Evolutionary conservation across 2,113 vertebrate species (phyloP).

Genomic region (Brachypodius melanocephalos): DNA sequence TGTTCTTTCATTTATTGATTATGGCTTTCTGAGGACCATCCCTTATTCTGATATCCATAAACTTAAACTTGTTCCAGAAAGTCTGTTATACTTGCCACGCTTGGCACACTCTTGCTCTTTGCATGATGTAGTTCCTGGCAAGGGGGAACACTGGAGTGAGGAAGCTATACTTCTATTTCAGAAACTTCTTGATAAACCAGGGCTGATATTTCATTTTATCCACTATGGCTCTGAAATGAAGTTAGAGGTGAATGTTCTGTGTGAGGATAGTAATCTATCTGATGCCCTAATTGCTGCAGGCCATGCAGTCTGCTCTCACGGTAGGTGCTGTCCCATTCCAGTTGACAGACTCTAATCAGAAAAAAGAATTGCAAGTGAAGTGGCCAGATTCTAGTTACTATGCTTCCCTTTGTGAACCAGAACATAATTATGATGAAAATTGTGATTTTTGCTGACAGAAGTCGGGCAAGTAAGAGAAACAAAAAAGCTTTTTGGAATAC

Average conservation of each 20-base stretch:
- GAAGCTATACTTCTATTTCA: slow-evolving; percentile 75
- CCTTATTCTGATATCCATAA: slow-evolving; percentile 52
- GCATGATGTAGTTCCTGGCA: slow-evolving; percentile 69
- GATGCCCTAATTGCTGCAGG: slow-evolving; percentile 58
- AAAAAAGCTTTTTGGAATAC: not conserved
- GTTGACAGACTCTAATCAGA: not conserved
- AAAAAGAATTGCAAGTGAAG: not conserved
- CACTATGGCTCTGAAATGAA: slow-evolving; percentile 33
- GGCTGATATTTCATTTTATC: slow-evolving; percentile 77
- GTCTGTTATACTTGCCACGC: slow-evolving; percentile 70
- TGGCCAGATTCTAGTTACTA: not conserved
- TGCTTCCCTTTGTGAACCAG: not conserved
- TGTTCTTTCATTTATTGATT: slow-evolving; percentile 78
- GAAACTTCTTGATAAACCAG: slow-evolving; percentile 69
- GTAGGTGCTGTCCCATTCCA: not conserved
- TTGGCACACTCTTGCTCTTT: slow-evolving; percentile 78
- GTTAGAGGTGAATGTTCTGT: slow-evolving; percentile 62
- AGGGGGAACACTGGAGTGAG: slow-evolving; percentile 75
- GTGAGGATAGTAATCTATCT: slow-evolving; percentile 8
- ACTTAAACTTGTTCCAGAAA: slow-evolving; percentile 76
- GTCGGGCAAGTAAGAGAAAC: not conserved
- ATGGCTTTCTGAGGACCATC: slow-evolving; percentile 73
- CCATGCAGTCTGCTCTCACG: slow-evolving; percentile 23
- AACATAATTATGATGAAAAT: not conserved
- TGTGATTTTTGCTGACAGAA: not conserved